These are phyloP conservation scores for Plutella xylostella DNA, from an alignment of 2,888 invertebrate species.

Conservation along the genomic window DNA sequence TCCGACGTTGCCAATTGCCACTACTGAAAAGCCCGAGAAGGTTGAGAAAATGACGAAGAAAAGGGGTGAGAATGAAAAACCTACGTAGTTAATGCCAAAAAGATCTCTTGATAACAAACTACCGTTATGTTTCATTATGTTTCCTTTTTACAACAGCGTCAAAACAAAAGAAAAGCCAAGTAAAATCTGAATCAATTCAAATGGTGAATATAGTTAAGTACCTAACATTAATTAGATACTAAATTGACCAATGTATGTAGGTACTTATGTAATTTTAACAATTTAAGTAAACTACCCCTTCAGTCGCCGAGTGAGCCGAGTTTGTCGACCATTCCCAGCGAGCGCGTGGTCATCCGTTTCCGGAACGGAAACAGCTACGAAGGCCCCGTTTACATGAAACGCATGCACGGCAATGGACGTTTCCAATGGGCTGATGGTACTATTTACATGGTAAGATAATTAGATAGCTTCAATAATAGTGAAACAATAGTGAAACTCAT, in stretches of 20 bases:
- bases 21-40: not conserved
- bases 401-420: slow-evolving; percentile 70
- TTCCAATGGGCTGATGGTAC: slow-evolving; percentile 72
- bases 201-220: too few relatives aligned
- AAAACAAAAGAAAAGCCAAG: too few relatives aligned
- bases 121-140: not conserved
- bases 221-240: too few relatives aligned
- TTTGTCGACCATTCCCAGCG: slow-evolving; percentile 51
- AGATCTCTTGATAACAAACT: not conserved
- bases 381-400: slow-evolving; percentile 62
- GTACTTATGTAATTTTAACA: not conserved
- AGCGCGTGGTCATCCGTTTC: slow-evolving; percentile 60
- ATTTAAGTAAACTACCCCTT: not conserved
- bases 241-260: too few relatives aligned
- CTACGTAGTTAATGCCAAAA: not conserved
- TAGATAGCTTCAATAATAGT: too few relatives aligned
- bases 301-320: slow-evolving; percentile 16
- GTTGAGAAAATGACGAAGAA: not conserved
- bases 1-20: not conserved
- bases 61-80: not conserved
- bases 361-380: slow-evolving; percentile 69
- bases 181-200: too few relatives aligned
- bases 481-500: not conserved
- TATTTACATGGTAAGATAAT: slow-evolving; percentile 51
- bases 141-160: not conserved